Conservation (phyloP, 2,113 vertebrate genomes). For the Triplophysa dalaica region DNA sequence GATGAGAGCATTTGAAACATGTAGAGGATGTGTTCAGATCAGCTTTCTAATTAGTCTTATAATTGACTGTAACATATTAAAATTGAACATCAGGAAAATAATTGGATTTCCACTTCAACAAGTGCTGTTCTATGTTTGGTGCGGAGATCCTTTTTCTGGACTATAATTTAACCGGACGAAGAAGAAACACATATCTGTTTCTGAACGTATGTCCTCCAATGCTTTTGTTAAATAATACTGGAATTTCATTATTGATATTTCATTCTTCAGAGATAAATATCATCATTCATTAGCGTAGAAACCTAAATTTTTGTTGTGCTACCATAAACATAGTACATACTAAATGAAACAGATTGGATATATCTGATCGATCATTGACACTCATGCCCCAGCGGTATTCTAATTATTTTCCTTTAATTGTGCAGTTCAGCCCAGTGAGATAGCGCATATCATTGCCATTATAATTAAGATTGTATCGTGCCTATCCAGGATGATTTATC, state of each 20-base stretch:
- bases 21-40: conserved; percentile 12
- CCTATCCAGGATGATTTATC: conserved; percentile 7
- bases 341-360: background rate
- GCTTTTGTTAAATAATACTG: background rate
- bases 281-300: background rate
- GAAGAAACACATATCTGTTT: background rate
- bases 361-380: background rate
- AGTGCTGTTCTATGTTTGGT: conserved; percentile 28
- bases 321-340: background rate
- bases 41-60: conserved; percentile 44
- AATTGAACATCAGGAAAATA: conserved; percentile 45
- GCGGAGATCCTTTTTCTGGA: background rate
- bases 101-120: conserved; percentile 47
- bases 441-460: conserved; percentile 5
- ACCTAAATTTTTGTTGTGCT: background rate
- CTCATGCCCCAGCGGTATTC: background rate
- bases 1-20: conserved; percentile 28
- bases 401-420: background rate
- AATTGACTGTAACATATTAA: conserved; percentile 53
- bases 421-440: conserved; percentile 5
- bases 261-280: background rate
- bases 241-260: background rate
- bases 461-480: conserved; percentile 42
- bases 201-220: background rate
- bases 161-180: conserved; percentile 12